Evolutionary conservation across 2,888 invertebrate species (phyloP), one percentile per base, ranked within the genome.

Genomic region (Catocala nupta): DNA sequence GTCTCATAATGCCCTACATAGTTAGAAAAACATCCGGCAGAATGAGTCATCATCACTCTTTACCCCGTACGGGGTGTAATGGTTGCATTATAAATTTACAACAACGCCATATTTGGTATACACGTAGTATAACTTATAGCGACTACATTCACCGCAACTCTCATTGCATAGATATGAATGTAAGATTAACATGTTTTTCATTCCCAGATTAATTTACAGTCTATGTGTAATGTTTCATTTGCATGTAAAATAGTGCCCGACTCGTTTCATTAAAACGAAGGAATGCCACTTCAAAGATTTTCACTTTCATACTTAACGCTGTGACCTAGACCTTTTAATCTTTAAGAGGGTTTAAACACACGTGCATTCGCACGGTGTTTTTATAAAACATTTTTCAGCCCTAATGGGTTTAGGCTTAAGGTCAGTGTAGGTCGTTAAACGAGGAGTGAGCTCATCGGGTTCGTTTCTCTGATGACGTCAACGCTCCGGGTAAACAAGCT

Each of bases 21-120:
- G 86, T 87, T 86, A 81, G 85, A 88, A 89, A 86, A 88, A 87
- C 87, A 90, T 88, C 86, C 86, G 85, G 75, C 70, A 73, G 65
- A 58, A 74, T 86, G 82, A 84, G 65, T 83, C 83, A 81, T 83
- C 83, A 81, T 75, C 78, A 70, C 63, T 73, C 77, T 66, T 55
- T 68, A 39, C 36, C 36, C 36, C 36, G 78, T 75, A 61, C 55
- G 52, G 66, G 63, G 77, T 62, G 55, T 65, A 54, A 65, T 58
- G 59, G 47, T 1, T 8, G 9, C 36, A 9, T 39, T 39, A 9
- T 39, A 39, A 39, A 39, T 39, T 39, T 39, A 8, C 36, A 39
- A 39, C 36, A 1, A 39, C 36, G 36, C 36, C 36, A 9, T 39
- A 5, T 39, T 39, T 39, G 36, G 36, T 39, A 7, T 39, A 1